Percentiles rank a stretch among this genome's conserved stretches.
These are phyloP conservation scores for Typhlichthys eigenmanni DNA, from an alignment of 2,797 vertebrate genomes.

Conservation along the genomic window DNA sequence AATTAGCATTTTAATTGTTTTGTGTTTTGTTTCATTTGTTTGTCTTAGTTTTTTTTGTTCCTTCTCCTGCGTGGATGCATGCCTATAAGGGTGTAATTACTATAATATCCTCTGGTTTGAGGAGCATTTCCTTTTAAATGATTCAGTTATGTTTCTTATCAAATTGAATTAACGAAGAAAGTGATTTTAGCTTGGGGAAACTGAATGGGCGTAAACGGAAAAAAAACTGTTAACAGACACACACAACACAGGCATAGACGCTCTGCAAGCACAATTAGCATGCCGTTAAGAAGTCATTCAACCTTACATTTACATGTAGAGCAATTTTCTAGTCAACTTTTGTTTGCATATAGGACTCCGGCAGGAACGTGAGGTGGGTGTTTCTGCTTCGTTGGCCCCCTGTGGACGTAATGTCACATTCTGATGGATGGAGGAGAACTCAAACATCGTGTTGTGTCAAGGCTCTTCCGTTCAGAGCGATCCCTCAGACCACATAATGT, in stretches of 20 bases:
- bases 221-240: neutral
- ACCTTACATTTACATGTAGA: conserved; percentile 5
- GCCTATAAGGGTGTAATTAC: conserved; percentile 59
- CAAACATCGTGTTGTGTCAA: conserved; percentile 47
- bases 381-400: conserved; percentile 30
- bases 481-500: conserved; percentile 65
- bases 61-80: conserved; percentile 40
- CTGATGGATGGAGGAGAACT: conserved; percentile 36
- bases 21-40: conserved; percentile 59
- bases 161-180: conserved; percentile 28
- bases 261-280: neutral
- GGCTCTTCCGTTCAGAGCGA: conserved; percentile 55
- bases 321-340: conserved; percentile 3
- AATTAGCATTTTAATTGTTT: conserved; percentile 77
- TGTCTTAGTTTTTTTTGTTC: conserved; percentile 47
- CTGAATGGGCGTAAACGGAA: neutral
- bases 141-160: conserved; percentile 30
- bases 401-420: conserved; percentile 30
- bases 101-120: conserved; percentile 40
- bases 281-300: neutral
- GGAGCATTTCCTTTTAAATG: conserved; percentile 36
- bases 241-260: neutral
- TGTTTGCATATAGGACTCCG: conserved; percentile 5
- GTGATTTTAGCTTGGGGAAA: conserved; percentile 18
- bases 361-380: conserved; percentile 25